phyloP scores from a whole-genome alignment of 2,797 vertebrate genomes.

The Bradypus variegatus region DNA sequence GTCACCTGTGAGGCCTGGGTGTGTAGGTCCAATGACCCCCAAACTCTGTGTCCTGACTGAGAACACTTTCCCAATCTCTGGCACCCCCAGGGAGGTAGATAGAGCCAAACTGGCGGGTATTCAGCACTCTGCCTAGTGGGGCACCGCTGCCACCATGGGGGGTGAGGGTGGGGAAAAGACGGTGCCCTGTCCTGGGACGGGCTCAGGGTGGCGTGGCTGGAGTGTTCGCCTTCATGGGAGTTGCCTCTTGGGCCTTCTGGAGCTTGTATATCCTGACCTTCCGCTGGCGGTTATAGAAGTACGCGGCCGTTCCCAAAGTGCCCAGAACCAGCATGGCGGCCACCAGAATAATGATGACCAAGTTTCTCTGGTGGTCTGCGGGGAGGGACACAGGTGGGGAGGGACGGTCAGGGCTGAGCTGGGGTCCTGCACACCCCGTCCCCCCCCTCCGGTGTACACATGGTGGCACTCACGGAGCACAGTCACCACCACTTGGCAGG shows the following conservation, averaged over 20 bases:
- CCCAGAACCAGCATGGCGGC: rapidly evolving
- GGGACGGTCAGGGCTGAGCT: neutral
- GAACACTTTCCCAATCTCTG: neutral
- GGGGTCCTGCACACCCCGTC: neutral
- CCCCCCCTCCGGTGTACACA: neutral
- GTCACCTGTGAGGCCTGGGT: neutral
- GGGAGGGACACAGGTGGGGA: neutral
- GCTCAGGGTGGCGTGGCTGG: neutral
- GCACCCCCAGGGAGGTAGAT: neutral
- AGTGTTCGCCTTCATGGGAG: neutral
- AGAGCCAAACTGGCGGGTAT: neutral
- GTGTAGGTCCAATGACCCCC: neutral
- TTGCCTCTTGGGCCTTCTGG: slow-evolving; percentile 37
- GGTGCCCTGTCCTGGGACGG: neutral
- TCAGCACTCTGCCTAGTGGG: neutral
- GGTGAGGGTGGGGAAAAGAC: no score
- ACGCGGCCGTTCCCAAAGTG: rapidly evolving
- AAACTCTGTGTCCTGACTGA: neutral
- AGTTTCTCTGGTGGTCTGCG: neutral
- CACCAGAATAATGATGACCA: neutral
- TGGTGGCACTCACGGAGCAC: slow-evolving; percentile 55
- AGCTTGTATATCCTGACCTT: slow-evolving; percentile 58
- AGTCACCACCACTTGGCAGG: neutral
- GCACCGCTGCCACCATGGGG: neutral
- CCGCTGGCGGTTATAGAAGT: slow-evolving; percentile 46